A percentile compares a stretch with the other conserved stretches of the same genome.
phyloP scores from a whole-genome alignment of 2,113 vertebrate genomes.

The Sturnus vulgaris region DNA sequence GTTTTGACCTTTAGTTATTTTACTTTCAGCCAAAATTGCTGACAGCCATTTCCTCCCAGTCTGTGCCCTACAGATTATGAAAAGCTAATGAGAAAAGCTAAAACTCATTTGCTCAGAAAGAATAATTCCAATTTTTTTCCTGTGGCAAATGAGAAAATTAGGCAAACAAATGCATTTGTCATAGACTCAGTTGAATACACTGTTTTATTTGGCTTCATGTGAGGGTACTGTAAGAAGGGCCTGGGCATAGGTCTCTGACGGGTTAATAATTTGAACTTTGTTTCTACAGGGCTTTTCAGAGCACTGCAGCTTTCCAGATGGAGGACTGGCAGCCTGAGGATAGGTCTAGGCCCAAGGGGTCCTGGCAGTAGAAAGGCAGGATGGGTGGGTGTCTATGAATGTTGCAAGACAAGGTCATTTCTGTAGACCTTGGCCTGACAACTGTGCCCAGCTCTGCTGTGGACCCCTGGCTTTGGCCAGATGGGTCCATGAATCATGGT shows the following conservation, averaged over 20 bases:
- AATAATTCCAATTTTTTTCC: background rate
- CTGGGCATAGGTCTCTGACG: background rate
- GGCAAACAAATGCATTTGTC: background rate
- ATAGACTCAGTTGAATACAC: background rate
- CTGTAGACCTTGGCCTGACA: background rate
- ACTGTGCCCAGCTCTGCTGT: background rate
- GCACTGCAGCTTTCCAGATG: background rate
- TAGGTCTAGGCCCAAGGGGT: background rate
- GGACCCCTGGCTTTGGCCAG: background rate
- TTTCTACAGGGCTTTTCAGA: background rate
- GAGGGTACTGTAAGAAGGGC: background rate
- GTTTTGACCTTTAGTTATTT: background rate
- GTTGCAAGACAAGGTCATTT: background rate
- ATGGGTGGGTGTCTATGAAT: background rate
- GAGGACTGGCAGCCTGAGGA: background rate
- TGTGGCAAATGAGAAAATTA: constrained; percentile 12
- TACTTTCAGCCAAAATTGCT: background rate
- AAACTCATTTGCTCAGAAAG: constrained; percentile 5
- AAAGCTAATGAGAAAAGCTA: constrained; percentile 35
- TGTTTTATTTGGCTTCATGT: background rate
- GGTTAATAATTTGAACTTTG: background rate
- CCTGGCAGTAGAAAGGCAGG: background rate
- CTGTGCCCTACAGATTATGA: background rate
- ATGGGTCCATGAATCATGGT: background rate
- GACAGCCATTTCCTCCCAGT: background rate